These are phyloP conservation scores for Hucho hucho DNA, from an alignment of 2,113 vertebrate species.

Conservation along the genomic window DNA sequence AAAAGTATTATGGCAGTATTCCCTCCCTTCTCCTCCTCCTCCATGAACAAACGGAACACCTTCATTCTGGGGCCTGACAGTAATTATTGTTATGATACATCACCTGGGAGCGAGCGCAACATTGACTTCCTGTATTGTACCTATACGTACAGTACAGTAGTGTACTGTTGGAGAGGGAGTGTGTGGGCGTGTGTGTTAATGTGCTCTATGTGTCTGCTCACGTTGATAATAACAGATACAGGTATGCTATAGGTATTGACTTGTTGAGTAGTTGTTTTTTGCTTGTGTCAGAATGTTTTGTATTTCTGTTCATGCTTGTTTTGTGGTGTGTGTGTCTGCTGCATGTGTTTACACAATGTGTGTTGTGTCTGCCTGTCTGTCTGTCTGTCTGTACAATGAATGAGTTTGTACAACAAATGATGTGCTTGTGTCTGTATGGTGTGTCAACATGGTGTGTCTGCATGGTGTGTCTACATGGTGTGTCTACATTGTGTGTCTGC, in stretches of 20 bases:
- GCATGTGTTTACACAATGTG: neutral
- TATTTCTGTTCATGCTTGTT: neutral
- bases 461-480: no score
- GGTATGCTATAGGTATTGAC: no score
- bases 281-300: no score
- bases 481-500: no score
- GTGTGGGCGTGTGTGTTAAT: neutral
- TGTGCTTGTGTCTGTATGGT: no score
- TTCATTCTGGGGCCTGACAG: conserved; percentile 63
- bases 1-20: conserved; percentile 65
- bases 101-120: conserved; percentile 53
- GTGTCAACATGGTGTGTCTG: no score
- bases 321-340: neutral
- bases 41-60: conserved; percentile 62
- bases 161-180: neutral
- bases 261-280: no score
- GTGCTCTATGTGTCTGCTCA: neutral
- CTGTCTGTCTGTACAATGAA: neutral
- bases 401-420: neutral
- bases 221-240: no score
- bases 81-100: conserved; percentile 75
- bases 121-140: conserved; percentile 43
- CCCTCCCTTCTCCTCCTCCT: conserved; percentile 61
- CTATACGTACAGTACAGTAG: neutral
- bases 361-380: no score